A percentile compares a stretch with the other conserved stretches of the same genome.
Conservation (phyloP, 2,888 invertebrate genomes). For the Cancer borealis region DNA sequence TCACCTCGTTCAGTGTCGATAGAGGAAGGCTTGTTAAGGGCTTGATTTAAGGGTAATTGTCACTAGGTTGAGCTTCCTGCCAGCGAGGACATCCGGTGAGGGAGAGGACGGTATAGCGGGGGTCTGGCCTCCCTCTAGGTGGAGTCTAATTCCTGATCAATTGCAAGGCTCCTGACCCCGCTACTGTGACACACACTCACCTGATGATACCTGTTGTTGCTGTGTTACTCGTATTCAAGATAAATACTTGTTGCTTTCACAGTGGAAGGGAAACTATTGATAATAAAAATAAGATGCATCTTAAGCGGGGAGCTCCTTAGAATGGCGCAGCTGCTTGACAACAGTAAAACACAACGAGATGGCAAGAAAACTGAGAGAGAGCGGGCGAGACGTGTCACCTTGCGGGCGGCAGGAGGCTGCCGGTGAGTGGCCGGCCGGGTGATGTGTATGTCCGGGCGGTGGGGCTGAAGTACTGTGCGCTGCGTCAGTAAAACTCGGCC, state of each 20-base stretch:
- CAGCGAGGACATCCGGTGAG: slow-evolving; percentile 37
- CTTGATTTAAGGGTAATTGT: slow-evolving; percentile 39
- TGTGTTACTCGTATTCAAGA: neutral
- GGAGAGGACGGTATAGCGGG: neutral
- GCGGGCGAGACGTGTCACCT: neutral
- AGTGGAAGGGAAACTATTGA: neutral
- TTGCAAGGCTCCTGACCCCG: slow-evolving; percentile 40
- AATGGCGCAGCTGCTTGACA: neutral
- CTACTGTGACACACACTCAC: neutral
- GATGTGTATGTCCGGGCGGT: neutral
- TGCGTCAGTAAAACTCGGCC: neutral
- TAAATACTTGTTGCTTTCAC: neutral
- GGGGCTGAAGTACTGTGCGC: neutral
- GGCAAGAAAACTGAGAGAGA: neutral
- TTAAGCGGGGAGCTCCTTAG: neutral
- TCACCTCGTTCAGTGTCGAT: neutral
- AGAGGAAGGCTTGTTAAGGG: slow-evolving; percentile 10
- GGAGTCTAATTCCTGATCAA: slow-evolving; percentile 28
- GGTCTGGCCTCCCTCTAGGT: slow-evolving; percentile 15
- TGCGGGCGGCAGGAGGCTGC: slow-evolving; percentile 14
- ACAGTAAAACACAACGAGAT: neutral
- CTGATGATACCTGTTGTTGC: neutral
- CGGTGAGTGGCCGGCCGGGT: neutral
- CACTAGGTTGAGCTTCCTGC: neutral
- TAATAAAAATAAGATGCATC: neutral